Percentiles rank a stretch among this genome's conserved stretches.
phyloP scores from a whole-genome alignment of 2,888 invertebrate species.

The Pristionchus maxplancki region DNA sequence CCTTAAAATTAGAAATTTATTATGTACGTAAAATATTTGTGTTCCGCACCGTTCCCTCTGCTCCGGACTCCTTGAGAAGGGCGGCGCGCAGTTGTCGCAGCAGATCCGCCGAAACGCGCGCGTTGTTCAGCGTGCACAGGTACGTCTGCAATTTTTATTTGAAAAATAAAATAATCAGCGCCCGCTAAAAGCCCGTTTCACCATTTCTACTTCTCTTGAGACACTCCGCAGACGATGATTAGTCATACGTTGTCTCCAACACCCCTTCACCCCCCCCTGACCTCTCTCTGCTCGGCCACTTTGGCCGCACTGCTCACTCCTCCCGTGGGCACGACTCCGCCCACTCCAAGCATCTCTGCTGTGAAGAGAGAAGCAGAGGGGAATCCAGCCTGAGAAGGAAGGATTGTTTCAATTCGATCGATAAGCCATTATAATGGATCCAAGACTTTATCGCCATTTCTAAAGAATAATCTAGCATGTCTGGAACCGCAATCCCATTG shows the following conservation, averaged over 20 bases:
- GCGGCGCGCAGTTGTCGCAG: conserved; percentile 86
- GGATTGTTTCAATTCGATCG: no score
- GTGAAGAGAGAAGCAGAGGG: conserved; percentile 58
- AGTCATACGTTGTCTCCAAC: neutral
- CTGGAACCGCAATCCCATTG: neutral
- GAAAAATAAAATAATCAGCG: no score
- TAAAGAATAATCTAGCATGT: neutral
- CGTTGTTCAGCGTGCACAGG: conserved; percentile 90
- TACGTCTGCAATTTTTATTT: conserved; percentile 73
- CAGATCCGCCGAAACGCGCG: conserved; percentile 92
- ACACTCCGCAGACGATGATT: no score
- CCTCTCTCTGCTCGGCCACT: conserved; percentile 48
- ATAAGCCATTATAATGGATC: no score
- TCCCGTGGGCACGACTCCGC: conserved; percentile 37
- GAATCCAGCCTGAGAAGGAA: conserved; percentile 67
- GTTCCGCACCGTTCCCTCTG: conserved; percentile 8
- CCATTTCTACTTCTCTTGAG: no score
- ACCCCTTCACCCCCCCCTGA: neutral
- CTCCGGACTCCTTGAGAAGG: conserved; percentile 43
- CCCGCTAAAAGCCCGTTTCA: no score
- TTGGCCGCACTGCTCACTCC: neutral
- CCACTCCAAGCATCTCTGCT: conserved; percentile 42
- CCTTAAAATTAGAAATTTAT: neutral
- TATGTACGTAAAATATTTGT: neutral
- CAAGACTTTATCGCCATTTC: neutral